phyloP scores from a whole-genome alignment of 2,797 vertebrate species.

The Cyclopterus lumpus region DNA sequence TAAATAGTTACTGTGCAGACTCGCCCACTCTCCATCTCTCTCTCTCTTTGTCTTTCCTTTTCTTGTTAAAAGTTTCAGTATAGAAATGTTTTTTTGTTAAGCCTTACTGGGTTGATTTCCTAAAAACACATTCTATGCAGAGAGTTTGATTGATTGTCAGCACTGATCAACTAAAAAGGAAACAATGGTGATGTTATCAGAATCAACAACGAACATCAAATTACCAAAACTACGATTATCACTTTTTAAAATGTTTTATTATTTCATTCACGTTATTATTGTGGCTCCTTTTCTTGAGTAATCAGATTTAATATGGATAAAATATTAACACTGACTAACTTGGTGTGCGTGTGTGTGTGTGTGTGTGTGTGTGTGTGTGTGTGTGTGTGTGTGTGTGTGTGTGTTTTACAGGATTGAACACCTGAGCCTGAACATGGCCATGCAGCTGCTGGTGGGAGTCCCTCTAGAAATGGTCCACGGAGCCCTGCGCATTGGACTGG shows the following conservation, averaged over 20 bases:
- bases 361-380: too few relatives aligned
- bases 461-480: slow-evolving; percentile 99
- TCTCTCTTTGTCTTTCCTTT: background rate
- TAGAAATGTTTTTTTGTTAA: background rate
- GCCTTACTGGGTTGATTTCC: background rate
- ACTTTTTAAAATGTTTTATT: background rate
- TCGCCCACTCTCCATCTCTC: too few relatives aligned
- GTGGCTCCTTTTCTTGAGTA: background rate
- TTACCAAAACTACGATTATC: background rate
- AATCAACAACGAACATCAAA: background rate
- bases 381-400: slow-evolving; percentile 53
- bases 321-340: background rate
- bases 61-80: background rate
- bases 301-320: background rate
- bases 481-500: slow-evolving; percentile 91
- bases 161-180: background rate
- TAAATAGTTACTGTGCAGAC: slow-evolving; percentile 1
- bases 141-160: background rate
- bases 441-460: slow-evolving; percentile 96
- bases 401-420: slow-evolving; percentile 91
- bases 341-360: too few relatives aligned
- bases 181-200: background rate
- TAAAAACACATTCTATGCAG: background rate
- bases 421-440: slow-evolving; percentile 93
- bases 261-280: background rate